Conservation (phyloP, 2,113 vertebrate genomes). For the Dicerorhinus sumatrensis region DNA sequence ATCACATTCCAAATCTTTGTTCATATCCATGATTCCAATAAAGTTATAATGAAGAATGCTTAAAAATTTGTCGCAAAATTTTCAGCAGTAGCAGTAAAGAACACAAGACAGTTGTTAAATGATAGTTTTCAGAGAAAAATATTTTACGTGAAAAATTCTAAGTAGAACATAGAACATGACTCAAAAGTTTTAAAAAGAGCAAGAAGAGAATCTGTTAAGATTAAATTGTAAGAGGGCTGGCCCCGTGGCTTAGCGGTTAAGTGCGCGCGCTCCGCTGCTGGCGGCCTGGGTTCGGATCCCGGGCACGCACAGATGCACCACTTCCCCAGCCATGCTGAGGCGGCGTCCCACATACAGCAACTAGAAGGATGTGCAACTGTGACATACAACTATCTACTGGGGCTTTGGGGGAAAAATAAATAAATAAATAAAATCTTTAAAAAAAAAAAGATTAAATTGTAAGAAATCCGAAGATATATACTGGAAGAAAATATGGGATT, state of each 20-base stretch:
- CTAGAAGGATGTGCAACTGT: too few relatives aligned
- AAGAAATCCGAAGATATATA: neutral
- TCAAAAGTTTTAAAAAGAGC: neutral
- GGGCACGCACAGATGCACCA: too few relatives aligned
- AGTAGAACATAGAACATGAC: neutral
- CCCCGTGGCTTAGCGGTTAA: too few relatives aligned
- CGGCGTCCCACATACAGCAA: too few relatives aligned
- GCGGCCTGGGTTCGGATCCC: too few relatives aligned
- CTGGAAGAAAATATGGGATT: conserved; percentile 8
- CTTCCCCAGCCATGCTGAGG: too few relatives aligned
- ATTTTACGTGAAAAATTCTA: conserved; percentile 5
- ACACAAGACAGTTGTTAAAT: conserved; percentile 13
- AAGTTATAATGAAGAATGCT: neutral
- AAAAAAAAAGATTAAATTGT: neutral
- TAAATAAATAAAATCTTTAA: too few relatives aligned
- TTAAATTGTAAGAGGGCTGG: neutral
- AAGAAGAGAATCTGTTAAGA: neutral
- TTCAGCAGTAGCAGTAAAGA: neutral
- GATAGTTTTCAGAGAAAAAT: conserved; percentile 32
- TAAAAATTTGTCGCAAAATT: conserved; percentile 39
- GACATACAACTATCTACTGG: too few relatives aligned
- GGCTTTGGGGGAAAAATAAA: too few relatives aligned
- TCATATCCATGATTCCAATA: neutral
- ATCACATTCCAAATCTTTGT: conserved; percentile 2
- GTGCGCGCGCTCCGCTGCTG: too few relatives aligned